Conservation (phyloP, 2,888 invertebrate genomes). For the Drosophila falleni region DNA sequence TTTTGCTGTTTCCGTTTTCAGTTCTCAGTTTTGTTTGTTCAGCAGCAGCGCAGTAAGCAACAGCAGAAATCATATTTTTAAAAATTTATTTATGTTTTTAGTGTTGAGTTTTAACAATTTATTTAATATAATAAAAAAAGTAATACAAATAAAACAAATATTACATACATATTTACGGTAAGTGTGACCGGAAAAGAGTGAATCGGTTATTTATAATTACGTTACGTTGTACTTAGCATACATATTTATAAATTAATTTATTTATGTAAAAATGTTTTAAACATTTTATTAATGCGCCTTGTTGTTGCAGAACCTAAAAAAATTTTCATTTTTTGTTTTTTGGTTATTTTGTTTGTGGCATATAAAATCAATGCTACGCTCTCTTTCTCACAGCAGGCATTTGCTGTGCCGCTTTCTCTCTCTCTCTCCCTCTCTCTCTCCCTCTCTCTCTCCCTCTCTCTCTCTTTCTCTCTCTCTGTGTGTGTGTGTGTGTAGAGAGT, state of each 20-base stretch:
- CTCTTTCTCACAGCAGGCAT: conserved; percentile 39
- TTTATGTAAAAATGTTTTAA: conserved; percentile 19
- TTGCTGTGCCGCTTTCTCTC: neutral
- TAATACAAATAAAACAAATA: conserved; percentile 10
- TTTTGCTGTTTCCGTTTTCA: conserved; percentile 15
- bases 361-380: conserved; percentile 73
- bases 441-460: no score
- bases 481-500: neutral
- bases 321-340: conserved; percentile 21
- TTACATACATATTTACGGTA: conserved; percentile 34
- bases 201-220: conserved; percentile 14
- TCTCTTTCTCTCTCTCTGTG: conserved; percentile 38
- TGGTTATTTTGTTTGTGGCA: conserved; percentile 45
- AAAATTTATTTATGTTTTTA: conserved; percentile 33
- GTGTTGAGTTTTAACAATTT: conserved; percentile 15
- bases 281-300: conserved; percentile 29
- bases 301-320: conserved; percentile 63
- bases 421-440: no score
- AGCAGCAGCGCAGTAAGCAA: conserved; percentile 17
- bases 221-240: conserved; percentile 1
- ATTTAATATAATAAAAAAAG: neutral
- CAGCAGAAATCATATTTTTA: conserved; percentile 14
- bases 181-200: conserved; percentile 31
- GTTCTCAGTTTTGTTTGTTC: conserved; percentile 70
- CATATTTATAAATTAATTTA: neutral